Conservation (phyloP, 2,888 invertebrate genomes). For the Sisyra terminalis region DNA sequence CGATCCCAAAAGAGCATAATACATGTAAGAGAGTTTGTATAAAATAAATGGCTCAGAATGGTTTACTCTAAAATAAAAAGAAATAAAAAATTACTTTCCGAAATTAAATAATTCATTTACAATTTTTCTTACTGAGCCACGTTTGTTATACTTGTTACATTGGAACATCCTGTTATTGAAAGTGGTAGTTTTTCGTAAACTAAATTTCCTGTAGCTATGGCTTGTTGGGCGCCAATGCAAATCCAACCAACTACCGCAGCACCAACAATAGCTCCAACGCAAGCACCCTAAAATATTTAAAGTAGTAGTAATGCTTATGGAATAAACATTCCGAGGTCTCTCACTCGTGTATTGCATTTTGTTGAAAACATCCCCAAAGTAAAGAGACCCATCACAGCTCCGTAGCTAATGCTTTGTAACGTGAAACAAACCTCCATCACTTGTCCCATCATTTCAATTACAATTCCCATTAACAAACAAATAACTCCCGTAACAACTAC, state of each 20-base stretch:
- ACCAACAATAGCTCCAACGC: background rate
- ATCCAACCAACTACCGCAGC: background rate
- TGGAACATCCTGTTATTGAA: background rate
- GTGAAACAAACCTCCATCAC: background rate
- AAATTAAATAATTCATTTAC: too few relatives aligned
- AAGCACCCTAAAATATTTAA: slow-evolving; percentile 1
- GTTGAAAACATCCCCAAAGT: background rate
- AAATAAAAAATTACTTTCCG: too few relatives aligned
- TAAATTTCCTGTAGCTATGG: background rate
- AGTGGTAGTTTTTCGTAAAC: background rate
- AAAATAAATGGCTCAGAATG: too few relatives aligned
- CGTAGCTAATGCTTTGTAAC: background rate
- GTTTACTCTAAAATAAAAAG: too few relatives aligned
- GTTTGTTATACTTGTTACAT: background rate
- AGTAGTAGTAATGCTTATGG: too few relatives aligned
- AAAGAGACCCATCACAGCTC: background rate
- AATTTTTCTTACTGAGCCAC: background rate
- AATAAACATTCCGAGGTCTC: too few relatives aligned
- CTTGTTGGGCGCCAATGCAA: background rate
- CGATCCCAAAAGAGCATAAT: too few relatives aligned
- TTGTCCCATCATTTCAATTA: background rate
- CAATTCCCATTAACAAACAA: background rate
- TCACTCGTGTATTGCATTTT: background rate
- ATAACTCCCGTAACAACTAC: background rate
- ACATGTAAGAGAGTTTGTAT: too few relatives aligned